phyloP scores from a whole-genome alignment of 92 coral and sea anemone species.

The Paramuricea clavata region DNA sequence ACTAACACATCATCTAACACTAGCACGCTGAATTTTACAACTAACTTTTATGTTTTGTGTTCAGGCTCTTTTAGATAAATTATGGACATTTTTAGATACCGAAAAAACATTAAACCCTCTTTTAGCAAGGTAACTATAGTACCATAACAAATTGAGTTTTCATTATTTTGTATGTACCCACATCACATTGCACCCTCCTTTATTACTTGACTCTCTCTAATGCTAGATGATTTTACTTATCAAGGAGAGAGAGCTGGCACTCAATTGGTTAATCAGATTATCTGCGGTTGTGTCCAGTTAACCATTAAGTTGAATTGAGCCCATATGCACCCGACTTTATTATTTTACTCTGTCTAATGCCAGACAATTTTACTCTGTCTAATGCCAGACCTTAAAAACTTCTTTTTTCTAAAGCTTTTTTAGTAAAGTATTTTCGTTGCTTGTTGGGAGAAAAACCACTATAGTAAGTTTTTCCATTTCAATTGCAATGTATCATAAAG shows the following conservation, averaged over 20 bases:
- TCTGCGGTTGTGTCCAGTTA: no score
- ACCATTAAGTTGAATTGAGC: neutral
- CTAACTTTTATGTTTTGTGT: constrained; percentile 5
- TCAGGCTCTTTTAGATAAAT: constrained; percentile 88
- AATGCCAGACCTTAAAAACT: no score
- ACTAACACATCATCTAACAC: no score
- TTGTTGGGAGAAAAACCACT: constrained; percentile 91
- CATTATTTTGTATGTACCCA: neutral
- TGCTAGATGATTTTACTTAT: no score
- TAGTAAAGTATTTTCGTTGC: constrained; percentile 92
- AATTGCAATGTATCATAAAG: neutral
- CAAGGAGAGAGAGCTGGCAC: no score
- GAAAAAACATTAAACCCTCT: constrained; percentile 95
- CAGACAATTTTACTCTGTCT: neutral
- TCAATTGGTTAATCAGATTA: no score
- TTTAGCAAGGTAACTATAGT: constrained; percentile 82
- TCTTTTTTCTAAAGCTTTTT: constrained; percentile 75
- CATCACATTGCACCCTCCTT: no score
- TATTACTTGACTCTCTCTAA: no score
- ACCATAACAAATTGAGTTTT: neutral
- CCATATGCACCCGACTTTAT: neutral
- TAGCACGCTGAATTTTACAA: no score
- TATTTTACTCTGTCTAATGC: neutral
- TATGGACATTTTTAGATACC: constrained; percentile 94
- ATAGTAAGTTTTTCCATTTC: constrained; percentile 64